Evolutionary conservation across 2,797 vertebrate species (phyloP), one percentile per base, ranked within the genome.

Genomic region (Phataginus tetradactyla): DNA sequence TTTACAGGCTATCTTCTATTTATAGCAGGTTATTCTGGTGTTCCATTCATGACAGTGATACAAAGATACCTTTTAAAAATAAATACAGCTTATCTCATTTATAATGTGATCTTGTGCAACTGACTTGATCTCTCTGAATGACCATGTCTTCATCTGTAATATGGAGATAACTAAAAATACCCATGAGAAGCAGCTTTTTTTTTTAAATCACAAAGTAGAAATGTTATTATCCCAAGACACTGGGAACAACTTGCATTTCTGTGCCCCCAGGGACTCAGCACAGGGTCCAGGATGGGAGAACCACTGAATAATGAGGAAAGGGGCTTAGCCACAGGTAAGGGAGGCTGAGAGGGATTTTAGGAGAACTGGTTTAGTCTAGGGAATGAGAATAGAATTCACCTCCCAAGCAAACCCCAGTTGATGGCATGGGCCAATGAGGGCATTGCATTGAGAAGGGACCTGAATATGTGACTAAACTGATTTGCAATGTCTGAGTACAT

Each of bases 61-160:
- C 32, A 87, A 93, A 95, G 42, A 88, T 66, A 95, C 64, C 81
- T 84, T 90, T 89, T 32, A 77, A 95, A 88, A 94, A 86, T 61
- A 97, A 90, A 87, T 61, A 63, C 2, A 83, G 66, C 74, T 89
- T 92, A 94, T 94, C 32, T 45, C 84, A 68, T 91, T 89, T 95
- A 75, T 57, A 71, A n/a, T n/a, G 27, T 96, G 94, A 97, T 89
- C 91, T 55, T 89, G 74, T 34, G 5, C 34, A 72, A 92, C 10
- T 75, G 78, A 69, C 64, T 68, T 91, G n/a, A 95, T 69, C 71
- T 93, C 34, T 92, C 93, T 77, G 61, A 96, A 94, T 32, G 42
- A 34, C n/a, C 34, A 66, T 59, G 57, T 91, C 86, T 77, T 94
- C 72, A 86, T 69, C 53, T 25, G 12, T 89, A 95, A 85, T 77